phyloP scores from a whole-genome alignment of 2,113 vertebrate species.

The Eublepharis macularius region DNA sequence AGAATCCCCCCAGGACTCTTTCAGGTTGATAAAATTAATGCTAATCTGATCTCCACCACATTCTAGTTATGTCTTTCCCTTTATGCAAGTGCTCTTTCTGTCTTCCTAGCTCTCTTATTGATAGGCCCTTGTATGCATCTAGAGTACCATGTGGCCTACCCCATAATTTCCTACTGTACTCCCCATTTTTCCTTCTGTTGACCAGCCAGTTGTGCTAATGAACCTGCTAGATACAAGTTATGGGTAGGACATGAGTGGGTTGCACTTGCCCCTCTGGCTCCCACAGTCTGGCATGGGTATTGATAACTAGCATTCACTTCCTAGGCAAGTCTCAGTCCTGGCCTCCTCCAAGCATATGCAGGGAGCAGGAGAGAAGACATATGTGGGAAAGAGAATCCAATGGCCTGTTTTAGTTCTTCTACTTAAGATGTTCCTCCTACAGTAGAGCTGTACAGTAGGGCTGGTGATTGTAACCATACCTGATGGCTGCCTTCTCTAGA shows the following conservation, averaged over 20 bases:
- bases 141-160: not conserved
- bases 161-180: not conserved
- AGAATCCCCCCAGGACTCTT: no score
- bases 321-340: no score
- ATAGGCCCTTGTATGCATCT: not conserved
- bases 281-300: no score
- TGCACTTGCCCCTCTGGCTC: no score
- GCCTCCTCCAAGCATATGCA: not conserved
- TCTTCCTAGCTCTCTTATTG: no score
- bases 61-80: no score
- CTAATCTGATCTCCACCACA: no score
- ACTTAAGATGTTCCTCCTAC: not conserved
- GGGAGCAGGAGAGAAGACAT: not conserved
- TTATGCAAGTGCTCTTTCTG: no score
- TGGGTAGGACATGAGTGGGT: no score
- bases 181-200: not conserved
- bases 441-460: no score
- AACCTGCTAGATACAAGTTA: not conserved
- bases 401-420: not conserved
- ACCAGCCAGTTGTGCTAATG: not conserved
- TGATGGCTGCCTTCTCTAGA: not conserved
- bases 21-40: no score
- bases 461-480: not conserved
- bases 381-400: not conserved
- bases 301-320: no score